A percentile compares a stretch with the other conserved stretches of the same genome.
Conservation (phyloP, 2,888 invertebrate species). For the Nephrocerus scutellatus region DNA sequence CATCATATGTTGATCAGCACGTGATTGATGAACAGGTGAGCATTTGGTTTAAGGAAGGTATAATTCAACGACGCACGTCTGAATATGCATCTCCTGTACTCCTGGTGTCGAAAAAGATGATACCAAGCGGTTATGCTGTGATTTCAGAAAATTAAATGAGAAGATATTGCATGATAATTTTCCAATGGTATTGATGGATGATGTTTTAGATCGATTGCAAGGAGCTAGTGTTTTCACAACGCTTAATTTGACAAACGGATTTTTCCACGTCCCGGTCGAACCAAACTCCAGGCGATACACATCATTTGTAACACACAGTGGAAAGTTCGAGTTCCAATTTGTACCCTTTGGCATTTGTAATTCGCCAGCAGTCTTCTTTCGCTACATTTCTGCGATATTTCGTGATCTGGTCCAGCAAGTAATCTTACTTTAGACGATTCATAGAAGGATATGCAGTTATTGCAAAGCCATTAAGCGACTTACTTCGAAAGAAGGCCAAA, state of each 20-base stretch:
- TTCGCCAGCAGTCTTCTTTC: slow-evolving; percentile 10
- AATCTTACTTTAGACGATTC: slow-evolving; percentile 10
- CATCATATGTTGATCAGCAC: slow-evolving; percentile 6
- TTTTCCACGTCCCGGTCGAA: slow-evolving; percentile 20
- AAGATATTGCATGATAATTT: slow-evolving; percentile 13
- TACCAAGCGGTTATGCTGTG: slow-evolving; percentile 13
- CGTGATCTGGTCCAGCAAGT: slow-evolving; percentile 1
- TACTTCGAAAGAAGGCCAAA: slow-evolving; percentile 3
- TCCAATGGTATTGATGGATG: slow-evolving; percentile 13
- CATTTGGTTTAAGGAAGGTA: slow-evolving; percentile 30
- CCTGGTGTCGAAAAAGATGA: slow-evolving; percentile 23
- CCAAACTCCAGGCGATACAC: slow-evolving; percentile 20
- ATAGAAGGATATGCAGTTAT: slow-evolving; percentile 25
- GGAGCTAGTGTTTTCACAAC: slow-evolving; percentile 18
- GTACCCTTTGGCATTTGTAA: slow-evolving; percentile 19
- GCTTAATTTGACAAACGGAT: slow-evolving; percentile 21
- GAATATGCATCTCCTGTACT: slow-evolving; percentile 28
- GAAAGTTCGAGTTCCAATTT: slow-evolving; percentile 18
- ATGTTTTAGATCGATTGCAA: slow-evolving; percentile 9
- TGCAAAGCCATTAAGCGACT: slow-evolving; percentile 32
- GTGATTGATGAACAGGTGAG: slow-evolving; percentile 27
- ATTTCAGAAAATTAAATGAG: slow-evolving; percentile 16
- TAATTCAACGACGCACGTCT: slow-evolving; percentile 31
- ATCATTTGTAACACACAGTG: slow-evolving; percentile 22
- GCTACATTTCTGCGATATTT: slow-evolving; percentile 8